Evolutionary conservation across 2,888 invertebrate species (phyloP).

Genomic region (Yponomeuta sedellus): DNA sequence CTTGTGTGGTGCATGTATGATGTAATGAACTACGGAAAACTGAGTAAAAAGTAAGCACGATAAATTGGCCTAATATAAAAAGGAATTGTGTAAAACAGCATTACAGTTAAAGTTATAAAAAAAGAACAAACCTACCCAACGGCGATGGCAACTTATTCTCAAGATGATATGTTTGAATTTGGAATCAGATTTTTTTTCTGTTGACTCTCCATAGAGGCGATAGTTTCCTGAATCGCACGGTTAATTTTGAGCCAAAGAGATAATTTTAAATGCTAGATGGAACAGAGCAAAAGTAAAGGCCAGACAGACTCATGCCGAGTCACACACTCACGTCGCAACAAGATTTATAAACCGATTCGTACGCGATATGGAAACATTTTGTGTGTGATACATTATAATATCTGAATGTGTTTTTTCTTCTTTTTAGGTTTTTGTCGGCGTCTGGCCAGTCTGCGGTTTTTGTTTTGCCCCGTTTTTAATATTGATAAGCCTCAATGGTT

Average conservation of each 20-base stretch:
- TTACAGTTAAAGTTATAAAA: too few species aligned
- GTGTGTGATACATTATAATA: constrained; percentile 57
- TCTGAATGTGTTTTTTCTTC: constrained; percentile 28
- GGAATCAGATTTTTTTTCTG: not conserved
- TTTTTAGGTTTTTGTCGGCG: constrained; percentile 38
- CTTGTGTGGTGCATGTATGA: not conserved
- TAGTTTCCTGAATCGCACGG: constrained; percentile 39
- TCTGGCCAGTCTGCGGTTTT: constrained; percentile 44
- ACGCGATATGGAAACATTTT: constrained; percentile 57
- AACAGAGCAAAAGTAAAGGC: constrained; percentile 51
- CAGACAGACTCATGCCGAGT: constrained; percentile 48
- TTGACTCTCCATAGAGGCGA: constrained; percentile 1
- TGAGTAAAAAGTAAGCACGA: not conserved
- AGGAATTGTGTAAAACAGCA: too few species aligned
- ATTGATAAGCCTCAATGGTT: constrained; percentile 32
- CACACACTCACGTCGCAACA: constrained; percentile 48
- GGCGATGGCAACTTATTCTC: too few species aligned
- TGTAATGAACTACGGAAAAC: not conserved
- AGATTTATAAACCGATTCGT: constrained; percentile 56
- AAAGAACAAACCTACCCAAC: too few species aligned
- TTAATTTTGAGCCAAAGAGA: constrained; percentile 69
- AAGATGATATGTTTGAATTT: too few species aligned
- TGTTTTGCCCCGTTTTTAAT: constrained; percentile 50
- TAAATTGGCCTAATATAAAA: too few species aligned
- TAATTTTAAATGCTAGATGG: constrained; percentile 74